Base-by-base conservation (phyloP, 2,797 vertebrate species). In the Hylomyscus alleni region DNA sequence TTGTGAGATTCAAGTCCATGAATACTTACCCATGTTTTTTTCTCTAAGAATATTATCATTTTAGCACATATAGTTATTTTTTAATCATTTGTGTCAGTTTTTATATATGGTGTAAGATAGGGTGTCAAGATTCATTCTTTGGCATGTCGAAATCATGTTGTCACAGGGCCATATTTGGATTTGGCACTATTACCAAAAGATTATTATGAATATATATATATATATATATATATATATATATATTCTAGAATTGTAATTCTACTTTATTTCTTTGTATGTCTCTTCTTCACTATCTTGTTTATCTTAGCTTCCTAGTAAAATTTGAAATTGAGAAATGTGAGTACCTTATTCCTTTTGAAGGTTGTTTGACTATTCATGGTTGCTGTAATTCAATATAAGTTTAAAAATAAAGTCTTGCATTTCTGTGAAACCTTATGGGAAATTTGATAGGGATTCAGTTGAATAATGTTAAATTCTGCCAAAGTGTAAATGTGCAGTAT, bases 321-420 rank as follows among this genome's bases (percentile, higher is more conserved):
- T 95, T 93, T 85, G 62, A 75, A 93, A 80, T 80, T 26, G n/a
- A 90, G 29, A 86, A 75, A 12, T 60, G 0, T 89, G n/a, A 56
- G 9, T 75, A 80, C 3, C 62, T 89, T 22, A 60, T 44, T 76
- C 40, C 8, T 88, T 75, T 89, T 76, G 47, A 91, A 75, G 75
- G 75, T 52, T 89, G 47, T 88, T 86, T 86, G 24, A 17, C 20
- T 84, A 75, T 31, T 52, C 37, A 58, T 3, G 5, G 15, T 47
- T 15, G 67, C 72, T 69, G 5, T 14, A 84, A 91, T 84, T 83
- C 24, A 29, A 24, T 29, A 40, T 20, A 26, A 69, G 85, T 52
- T 44, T 93, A 58, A 84, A 56, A 31, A 80, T 44, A 34, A 6
- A 3, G 9, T 58, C 72, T 91, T 81, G 17, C 3, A 85, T 77